These are phyloP conservation scores for Podarcis siculus DNA, from an alignment of 2,797 vertebrate genomes.

Conservation along the genomic window DNA sequence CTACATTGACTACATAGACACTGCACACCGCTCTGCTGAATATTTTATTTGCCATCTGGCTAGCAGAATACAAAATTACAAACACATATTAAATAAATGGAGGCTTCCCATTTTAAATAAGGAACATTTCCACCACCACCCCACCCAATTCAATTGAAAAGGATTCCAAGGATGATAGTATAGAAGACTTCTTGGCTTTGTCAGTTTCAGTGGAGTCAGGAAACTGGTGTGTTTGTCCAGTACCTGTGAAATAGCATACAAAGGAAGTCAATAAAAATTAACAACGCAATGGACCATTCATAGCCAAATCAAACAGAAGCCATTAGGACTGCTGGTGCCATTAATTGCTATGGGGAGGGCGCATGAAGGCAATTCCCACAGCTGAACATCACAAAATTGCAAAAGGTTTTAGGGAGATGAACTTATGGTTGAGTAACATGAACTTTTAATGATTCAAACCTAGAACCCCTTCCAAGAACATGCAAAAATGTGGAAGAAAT, in stretches of 20 bases:
- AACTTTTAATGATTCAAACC: constrained; percentile 46
- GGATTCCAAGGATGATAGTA: not conserved
- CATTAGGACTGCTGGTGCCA: constrained; percentile 24
- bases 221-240: not conserved
- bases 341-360: not conserved
- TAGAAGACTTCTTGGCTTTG: not conserved
- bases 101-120: not conserved
- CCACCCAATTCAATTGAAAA: not conserved
- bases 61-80: constrained; percentile 38
- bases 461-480: constrained; percentile 24
- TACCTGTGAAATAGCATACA: not conserved
- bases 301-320: not conserved
- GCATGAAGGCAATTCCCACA: not conserved
- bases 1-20: constrained; percentile 15
- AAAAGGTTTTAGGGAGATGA: constrained; percentile 30
- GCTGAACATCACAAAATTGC: constrained; percentile 12
- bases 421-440: constrained; percentile 43
- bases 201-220: not conserved
- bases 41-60: constrained; percentile 64
- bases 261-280: not conserved
- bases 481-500: constrained; percentile 28
- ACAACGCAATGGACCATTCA: not conserved
- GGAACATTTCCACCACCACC: not conserved
- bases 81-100: constrained; percentile 13
- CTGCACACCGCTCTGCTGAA: constrained; percentile 30